Conservation (phyloP, 1,140 invertebrate species). For the Zaprionus ornatus region DNA sequence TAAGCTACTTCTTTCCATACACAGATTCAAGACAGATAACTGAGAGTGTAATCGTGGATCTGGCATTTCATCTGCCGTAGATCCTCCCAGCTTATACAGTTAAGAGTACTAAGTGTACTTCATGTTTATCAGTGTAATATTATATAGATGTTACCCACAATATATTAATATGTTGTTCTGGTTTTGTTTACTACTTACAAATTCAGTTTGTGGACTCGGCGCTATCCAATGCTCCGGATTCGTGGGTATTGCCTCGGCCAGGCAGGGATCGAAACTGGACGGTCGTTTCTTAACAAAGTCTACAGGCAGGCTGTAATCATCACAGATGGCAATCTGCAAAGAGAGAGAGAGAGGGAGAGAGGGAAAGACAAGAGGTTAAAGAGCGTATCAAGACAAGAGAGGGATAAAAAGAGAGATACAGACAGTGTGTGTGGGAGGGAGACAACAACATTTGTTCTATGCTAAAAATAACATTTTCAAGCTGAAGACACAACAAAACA, state of each 20-base stretch:
- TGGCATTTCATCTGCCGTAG: too few relatives aligned
- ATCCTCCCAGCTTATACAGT: background rate
- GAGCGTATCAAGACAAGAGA: background rate
- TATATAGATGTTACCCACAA: background rate
- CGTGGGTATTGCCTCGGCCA: slow-evolving; percentile 85
- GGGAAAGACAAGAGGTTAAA: background rate
- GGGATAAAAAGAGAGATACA: background rate
- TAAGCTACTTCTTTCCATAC: too few relatives aligned
- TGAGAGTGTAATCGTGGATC: too few relatives aligned
- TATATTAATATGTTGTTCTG: background rate
- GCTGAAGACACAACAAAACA: slow-evolving; percentile 26
- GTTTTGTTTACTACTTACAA: slow-evolving; percentile 84
- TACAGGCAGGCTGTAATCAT: slow-evolving; percentile 91
- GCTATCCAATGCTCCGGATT: slow-evolving; percentile 84
- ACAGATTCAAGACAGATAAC: too few relatives aligned
- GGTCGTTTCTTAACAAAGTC: slow-evolving; percentile 89
- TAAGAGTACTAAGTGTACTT: too few relatives aligned
- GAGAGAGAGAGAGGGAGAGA: slow-evolving; percentile 9
- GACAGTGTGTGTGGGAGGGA: background rate
- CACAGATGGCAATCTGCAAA: slow-evolving; percentile 90
- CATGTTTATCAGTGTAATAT: too few relatives aligned
- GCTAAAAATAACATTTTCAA: slow-evolving; percentile 51
- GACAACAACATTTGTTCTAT: slow-evolving; percentile 21
- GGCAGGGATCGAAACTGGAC: slow-evolving; percentile 86
- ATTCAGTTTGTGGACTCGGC: slow-evolving; percentile 87